Conservation (phyloP, 1,140 invertebrate species). For the Tetranychus urticae region DNA sequence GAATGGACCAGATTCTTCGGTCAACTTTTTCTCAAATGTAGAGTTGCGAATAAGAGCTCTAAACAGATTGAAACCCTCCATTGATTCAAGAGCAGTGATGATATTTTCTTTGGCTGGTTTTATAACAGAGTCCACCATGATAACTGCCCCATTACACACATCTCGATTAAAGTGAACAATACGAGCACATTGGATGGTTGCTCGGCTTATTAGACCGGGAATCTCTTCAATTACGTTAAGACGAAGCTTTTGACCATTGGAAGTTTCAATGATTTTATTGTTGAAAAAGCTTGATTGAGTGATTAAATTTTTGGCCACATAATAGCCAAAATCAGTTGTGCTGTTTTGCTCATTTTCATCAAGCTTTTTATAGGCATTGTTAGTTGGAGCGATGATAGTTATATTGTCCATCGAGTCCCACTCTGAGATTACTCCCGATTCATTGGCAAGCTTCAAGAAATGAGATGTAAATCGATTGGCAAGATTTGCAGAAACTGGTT, state of each 20-base stretch:
- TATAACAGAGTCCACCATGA: constrained; percentile 30
- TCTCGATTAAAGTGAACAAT: constrained; percentile 31
- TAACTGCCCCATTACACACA: constrained; percentile 33
- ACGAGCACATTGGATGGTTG: constrained; percentile 35
- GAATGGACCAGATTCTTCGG: constrained; percentile 15
- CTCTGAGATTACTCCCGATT: constrained; percentile 20
- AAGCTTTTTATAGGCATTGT: constrained; percentile 21
- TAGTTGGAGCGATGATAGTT: constrained; percentile 29
- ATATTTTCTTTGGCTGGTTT: constrained; percentile 26
- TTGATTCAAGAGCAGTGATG: constrained; percentile 21
- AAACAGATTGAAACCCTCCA: constrained; percentile 24
- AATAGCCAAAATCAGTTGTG: constrained; percentile 23
- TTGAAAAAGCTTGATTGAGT: constrained; percentile 26
- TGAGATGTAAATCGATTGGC: constrained; percentile 19
- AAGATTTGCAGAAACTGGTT: constrained; percentile 15
- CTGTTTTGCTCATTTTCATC: not conserved
- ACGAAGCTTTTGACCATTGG: constrained; percentile 23
- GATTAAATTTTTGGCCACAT: not conserved
- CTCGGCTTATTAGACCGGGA: constrained; percentile 14
- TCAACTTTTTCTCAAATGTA: constrained; percentile 21
- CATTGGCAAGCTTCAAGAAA: constrained; percentile 21
- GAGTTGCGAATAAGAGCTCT: constrained; percentile 22
- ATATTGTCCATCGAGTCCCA: constrained; percentile 22
- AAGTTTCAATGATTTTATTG: constrained; percentile 22
- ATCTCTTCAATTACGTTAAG: constrained; percentile 28